Conservation (phyloP, 2,113 vertebrate genomes). For the Oncorhynchus mykiss region DNA sequence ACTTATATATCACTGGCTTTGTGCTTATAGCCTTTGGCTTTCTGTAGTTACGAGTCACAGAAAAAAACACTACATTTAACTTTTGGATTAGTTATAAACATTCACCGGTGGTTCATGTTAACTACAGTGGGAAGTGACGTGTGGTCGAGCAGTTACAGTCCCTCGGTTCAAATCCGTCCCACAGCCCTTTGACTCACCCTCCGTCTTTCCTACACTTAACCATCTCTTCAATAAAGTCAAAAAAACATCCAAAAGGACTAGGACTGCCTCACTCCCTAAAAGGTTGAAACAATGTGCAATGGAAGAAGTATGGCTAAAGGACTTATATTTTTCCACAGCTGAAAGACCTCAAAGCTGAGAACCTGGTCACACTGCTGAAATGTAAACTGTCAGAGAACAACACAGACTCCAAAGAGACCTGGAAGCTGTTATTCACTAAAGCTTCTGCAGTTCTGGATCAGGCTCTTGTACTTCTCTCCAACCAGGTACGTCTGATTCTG, state of each 20-base stretch:
- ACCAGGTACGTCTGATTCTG: conserved; percentile 27
- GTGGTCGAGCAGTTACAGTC: too few relatives aligned
- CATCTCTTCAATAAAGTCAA: too few relatives aligned
- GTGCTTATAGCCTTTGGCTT: too few relatives aligned
- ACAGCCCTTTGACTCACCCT: too few relatives aligned
- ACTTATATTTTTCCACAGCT: neutral
- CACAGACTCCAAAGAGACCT: conserved; percentile 48
- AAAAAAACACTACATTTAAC: too few relatives aligned
- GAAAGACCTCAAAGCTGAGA: conserved; percentile 49
- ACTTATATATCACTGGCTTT: too few relatives aligned
- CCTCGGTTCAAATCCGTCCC: too few relatives aligned
- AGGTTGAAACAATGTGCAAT: too few relatives aligned
- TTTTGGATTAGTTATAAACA: neutral
- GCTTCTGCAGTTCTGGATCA: conserved; percentile 49
- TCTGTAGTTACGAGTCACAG: too few relatives aligned
- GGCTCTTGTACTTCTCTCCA: conserved; percentile 58
- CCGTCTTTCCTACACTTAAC: too few relatives aligned
- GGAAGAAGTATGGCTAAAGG: neutral
- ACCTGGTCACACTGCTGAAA: conserved; percentile 58
- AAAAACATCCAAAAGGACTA: too few relatives aligned
- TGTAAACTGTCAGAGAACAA: conserved; percentile 55
- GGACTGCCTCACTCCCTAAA: too few relatives aligned
- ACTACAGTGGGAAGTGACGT: neutral
- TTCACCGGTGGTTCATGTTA: neutral
- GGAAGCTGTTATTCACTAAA: conserved; percentile 67